phyloP scores from a whole-genome alignment of 2,888 invertebrate species.

The Entomobrya multifasciata region DNA sequence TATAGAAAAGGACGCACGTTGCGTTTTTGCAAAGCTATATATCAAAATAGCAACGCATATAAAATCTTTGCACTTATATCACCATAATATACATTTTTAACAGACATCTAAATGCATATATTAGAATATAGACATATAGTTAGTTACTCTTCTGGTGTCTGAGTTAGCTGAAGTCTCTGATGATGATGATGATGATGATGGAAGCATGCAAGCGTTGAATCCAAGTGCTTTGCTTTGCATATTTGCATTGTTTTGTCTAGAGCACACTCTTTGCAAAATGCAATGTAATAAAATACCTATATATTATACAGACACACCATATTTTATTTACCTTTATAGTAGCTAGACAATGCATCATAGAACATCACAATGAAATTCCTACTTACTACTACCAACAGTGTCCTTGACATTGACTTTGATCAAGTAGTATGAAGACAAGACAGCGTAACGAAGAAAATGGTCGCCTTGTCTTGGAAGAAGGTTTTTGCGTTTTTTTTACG shows the following conservation, averaged over 20 bases:
- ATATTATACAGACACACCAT: too few species aligned
- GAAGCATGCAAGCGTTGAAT: conserved; percentile 32
- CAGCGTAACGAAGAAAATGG: conserved; percentile 31
- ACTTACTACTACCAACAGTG: too few species aligned
- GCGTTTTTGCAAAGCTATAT: too few species aligned
- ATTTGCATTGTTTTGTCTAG: conserved; percentile 46
- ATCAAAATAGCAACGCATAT: too few species aligned
- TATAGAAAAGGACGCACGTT: background rate
- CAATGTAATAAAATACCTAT: background rate
- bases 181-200: conserved; percentile 8
- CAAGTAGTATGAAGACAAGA: conserved; percentile 53
- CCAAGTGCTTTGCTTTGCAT: conserved; percentile 14
- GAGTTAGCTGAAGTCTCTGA: background rate
- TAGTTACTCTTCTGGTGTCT: background rate
- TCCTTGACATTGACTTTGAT: conserved; percentile 75
- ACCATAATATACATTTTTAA: too few species aligned
- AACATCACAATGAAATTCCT: background rate
- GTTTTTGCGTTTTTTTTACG: too few species aligned
- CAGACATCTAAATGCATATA: background rate
- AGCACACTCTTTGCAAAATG: background rate
- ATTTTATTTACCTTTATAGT: too few species aligned
- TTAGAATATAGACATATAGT: background rate
- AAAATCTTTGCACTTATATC: too few species aligned
- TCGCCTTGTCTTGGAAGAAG: conserved; percentile 42
- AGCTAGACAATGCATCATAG: conserved; percentile 8